Evolutionary conservation across 2,797 vertebrate species (phyloP), one percentile per base, ranked within the genome.

Genomic region (Rhynchonycteris naso): DNA sequence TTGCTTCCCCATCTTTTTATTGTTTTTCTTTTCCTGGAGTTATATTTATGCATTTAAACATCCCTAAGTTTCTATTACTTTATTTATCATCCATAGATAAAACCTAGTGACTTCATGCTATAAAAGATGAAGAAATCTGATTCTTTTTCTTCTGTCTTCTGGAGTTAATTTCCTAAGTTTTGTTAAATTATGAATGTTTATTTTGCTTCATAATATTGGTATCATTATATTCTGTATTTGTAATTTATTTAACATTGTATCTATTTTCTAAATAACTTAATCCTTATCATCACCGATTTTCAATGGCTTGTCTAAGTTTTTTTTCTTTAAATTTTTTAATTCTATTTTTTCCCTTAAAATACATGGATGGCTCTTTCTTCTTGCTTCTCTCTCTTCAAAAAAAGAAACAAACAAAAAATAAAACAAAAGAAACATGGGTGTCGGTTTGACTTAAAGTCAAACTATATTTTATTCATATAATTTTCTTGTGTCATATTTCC

Each of bases 231-330:
- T 82, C 26, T 80, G 5, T 71, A 33, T 68, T 21, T 90, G 0
- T 76, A 66, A 92, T 81, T 96, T 84, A 83, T 66, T 93, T 84
- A 56, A 66, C 28, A 43, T 63, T 52, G 43, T 33, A n/a, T 65
- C 7, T 54, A 10, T 26, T 95, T 88, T 71, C 13, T 91, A 81
- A 89, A 61, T 74, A 22, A 72, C 26, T 92, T 21, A 72, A 5
- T 72, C 12, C 12, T 43, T 80, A 50, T 19, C 5, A 0, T 61
- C n/a, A 71, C 19, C 92, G 7, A 59, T 43, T 93, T 87, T 89
- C 43, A 91, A 84, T 79, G 52, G 2, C 11, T 82, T 92, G 21
- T 83, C 28, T 33, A 71, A 43, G 24, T 76, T 38, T 68, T 90
- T 90, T 43, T 71, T 52, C 5, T 56, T 69, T 66, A 22, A 12